Percentiles rank a stretch among this genome's conserved stretches.
phyloP scores from a whole-genome alignment of 2,888 invertebrate species.

The Rhabditoides inermis region DNA sequence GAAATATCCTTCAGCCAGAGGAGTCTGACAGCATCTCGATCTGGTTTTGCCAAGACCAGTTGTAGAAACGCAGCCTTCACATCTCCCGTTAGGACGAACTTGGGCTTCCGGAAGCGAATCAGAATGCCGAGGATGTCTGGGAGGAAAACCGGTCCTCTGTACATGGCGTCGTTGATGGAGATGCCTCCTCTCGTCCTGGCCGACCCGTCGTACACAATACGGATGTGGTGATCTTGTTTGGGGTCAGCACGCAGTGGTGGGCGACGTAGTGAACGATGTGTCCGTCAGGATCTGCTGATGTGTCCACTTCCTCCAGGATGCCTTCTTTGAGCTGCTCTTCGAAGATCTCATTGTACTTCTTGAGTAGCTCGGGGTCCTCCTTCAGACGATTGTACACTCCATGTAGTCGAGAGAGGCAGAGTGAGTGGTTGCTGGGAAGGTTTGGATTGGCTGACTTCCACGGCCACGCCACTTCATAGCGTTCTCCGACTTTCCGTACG shows the following conservation, averaged over 20 bases:
- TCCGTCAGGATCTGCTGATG: not conserved
- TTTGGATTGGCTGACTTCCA: not conserved
- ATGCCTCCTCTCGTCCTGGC: not conserved
- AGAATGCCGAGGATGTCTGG: conserved; percentile 6
- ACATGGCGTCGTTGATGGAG: conserved; percentile 14
- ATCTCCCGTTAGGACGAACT: conserved; percentile 8
- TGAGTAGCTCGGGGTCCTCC: no score
- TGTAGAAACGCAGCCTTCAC: conserved; percentile 19
- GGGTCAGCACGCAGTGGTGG: conserved; percentile 10
- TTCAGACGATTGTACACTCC: no score
- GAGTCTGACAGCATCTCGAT: conserved; percentile 11
- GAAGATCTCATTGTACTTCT: conserved; percentile 6
- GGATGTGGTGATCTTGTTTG: conserved; percentile 3
- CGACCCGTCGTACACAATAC: conserved; percentile 6
- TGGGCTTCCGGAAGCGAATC: conserved; percentile 4
- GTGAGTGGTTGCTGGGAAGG: not conserved
- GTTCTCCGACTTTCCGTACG: not conserved
- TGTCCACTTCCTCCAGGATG: conserved; percentile 2
- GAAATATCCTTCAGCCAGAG: conserved; percentile 12
- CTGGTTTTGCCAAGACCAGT: conserved; percentile 5
- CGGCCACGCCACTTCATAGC: not conserved
- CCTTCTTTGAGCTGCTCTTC: not conserved
- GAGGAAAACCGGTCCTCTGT: conserved; percentile 6
- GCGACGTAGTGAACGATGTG: conserved; percentile 4
- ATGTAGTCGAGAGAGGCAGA: no score